Evolutionary conservation across 2,113 vertebrate species (phyloP).

Genomic region (Colius striatus): DNA sequence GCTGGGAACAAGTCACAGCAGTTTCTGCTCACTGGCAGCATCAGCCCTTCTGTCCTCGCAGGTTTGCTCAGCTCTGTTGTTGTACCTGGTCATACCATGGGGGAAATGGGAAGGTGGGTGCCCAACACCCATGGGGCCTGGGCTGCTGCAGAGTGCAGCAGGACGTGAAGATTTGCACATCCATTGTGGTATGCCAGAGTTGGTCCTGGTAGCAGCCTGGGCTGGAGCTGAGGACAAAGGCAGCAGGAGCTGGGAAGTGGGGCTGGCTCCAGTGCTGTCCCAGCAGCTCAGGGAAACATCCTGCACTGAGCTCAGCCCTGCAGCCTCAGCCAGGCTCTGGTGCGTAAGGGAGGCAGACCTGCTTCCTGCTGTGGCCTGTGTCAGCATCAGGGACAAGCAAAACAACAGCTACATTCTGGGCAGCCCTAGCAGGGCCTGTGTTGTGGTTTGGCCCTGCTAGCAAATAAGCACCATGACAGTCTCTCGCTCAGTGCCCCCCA

Average conservation of each 20-base stretch:
- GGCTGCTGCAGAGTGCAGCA: not conserved
- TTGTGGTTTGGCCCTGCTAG: too few species aligned
- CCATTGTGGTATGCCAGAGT: fast-evolving
- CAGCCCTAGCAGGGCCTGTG: too few species aligned
- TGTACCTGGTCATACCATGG: fast-evolving
- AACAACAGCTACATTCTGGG: slow-evolving; percentile 27
- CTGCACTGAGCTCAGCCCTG: not conserved
- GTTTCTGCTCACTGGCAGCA: not conserved
- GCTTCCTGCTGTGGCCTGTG: not conserved
- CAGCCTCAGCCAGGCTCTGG: not conserved
- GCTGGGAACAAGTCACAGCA: not conserved
- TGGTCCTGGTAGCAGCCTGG: fast-evolving
- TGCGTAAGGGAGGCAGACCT: too few species aligned
- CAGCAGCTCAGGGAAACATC: not conserved
- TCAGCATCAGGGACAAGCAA: not conserved
- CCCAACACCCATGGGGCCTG: fast-evolving
- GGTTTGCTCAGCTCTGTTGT: fast-evolving
- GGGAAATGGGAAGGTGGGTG: not conserved
- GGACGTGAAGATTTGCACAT: fast-evolving
- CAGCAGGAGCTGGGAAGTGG: not conserved
- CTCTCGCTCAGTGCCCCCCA: too few species aligned
- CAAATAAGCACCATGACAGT: too few species aligned
- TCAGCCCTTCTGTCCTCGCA: not conserved
- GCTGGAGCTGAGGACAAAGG: not conserved
- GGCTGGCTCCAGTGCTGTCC: not conserved